phyloP scores from a whole-genome alignment of 1,140 invertebrate species.

The Cyclargus thomasi region DNA sequence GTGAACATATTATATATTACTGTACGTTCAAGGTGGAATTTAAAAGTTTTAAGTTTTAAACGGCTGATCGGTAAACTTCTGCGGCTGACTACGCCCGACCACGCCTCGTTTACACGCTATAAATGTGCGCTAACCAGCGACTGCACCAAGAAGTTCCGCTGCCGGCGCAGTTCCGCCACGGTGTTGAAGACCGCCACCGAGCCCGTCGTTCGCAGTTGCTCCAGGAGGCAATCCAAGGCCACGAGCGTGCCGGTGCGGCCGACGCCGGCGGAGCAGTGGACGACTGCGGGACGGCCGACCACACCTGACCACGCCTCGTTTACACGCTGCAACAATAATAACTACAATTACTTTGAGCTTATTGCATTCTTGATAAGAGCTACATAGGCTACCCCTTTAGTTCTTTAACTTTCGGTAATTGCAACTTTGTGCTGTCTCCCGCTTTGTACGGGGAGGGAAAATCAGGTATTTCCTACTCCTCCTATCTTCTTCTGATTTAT shows the following conservation, averaged over 20 bases:
- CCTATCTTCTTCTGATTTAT: no score
- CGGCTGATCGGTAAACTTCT: constrained; percentile 93
- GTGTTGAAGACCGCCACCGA: constrained; percentile 93
- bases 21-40: no score
- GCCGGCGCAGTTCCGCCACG: constrained; percentile 90
- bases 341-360: background rate
- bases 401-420: no score
- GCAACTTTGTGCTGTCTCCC: no score
- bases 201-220: constrained; percentile 87
- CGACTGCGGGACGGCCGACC: constrained; percentile 88
- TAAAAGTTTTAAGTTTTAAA: no score
- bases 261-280: constrained; percentile 95
- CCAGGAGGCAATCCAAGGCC: constrained; percentile 90
- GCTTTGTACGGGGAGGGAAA: no score
- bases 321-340: constrained; percentile 76
- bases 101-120: constrained; percentile 90
- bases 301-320: constrained; percentile 88
- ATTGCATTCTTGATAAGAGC: no score
- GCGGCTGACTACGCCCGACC: constrained; percentile 86
- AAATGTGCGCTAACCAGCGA: constrained; percentile 80
- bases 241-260: constrained; percentile 94
- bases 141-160: constrained; percentile 95
- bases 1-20: no score
- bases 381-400: no score
- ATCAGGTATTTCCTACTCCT: no score